Evolutionary conservation across 2,113 vertebrate species (phyloP), one percentile per base, ranked within the genome.

Genomic region (Struthidea cinerea): DNA sequence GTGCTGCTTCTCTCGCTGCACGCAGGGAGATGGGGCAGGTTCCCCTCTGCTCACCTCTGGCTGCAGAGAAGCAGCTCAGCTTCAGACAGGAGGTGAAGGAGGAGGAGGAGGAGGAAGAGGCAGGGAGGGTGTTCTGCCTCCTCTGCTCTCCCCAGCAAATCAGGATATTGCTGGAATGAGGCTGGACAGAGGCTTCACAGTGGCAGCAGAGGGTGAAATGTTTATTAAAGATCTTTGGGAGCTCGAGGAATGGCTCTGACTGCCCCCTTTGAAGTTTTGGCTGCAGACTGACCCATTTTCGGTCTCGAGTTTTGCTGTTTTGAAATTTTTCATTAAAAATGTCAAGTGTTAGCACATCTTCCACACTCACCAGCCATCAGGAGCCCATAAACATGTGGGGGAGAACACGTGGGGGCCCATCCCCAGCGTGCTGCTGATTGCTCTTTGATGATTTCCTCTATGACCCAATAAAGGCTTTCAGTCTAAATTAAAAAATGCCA

Each of bases 401-500:
- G 21, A 78, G 69, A 74, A 78, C 47, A 17, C 59, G 92, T 35
- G 60, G 69, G 69, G 16, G 26, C 56, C 60, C 78, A 3, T 59
- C 75, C 81, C 5, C 23, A 89, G 47, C 5, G 22, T 11, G 3
- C 84, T 68, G 32, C 20, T 78, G 81, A 91, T 90, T 52, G 87
- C 92, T 94, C 93, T 95, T 87, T 96, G 81, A 87, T 89, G 69
- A 78, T 87, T 87, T 57, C 73, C 69, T 96, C 95, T 88, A 93
- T 32, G 74, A 89, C 90, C 84, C 41, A 78, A 82, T 82, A 97
- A 95, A 97, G 41, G 35, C 65, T 89, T 91, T 78, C 77, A 4
- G 1, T 64, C 92, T 84, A 78, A 96, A 95, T 94, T 91, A 82
- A 91, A 92, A 94, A 93, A 81, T 55, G 93, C 69, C 92, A 71